phyloP scores from a whole-genome alignment of 2,888 invertebrate species.

The Quadriops clusia region DNA sequence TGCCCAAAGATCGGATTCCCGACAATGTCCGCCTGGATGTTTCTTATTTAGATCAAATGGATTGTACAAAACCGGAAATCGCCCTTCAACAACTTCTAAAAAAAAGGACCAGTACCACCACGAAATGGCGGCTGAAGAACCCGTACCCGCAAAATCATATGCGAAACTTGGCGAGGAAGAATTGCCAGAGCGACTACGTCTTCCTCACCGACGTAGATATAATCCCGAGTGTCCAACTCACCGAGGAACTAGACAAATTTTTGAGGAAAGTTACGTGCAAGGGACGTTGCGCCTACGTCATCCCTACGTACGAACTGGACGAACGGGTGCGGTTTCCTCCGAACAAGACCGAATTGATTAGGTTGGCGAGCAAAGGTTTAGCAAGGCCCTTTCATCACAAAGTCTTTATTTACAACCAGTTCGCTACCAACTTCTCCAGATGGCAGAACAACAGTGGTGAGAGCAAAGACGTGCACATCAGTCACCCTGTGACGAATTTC shows the following conservation, averaged over 20 bases:
- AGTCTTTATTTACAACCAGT: slow-evolving; percentile 86
- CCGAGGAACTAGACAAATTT: slow-evolving; percentile 58
- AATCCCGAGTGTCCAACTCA: slow-evolving; percentile 65
- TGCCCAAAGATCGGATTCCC: slow-evolving; percentile 46
- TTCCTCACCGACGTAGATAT: slow-evolving; percentile 84
- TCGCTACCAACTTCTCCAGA: slow-evolving; percentile 75
- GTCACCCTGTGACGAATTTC: slow-evolving; percentile 75
- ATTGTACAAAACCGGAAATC: slow-evolving; percentile 59
- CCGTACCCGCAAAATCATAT: slow-evolving; percentile 85
- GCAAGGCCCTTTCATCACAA: slow-evolving; percentile 85
- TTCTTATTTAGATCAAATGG: slow-evolving; percentile 30
- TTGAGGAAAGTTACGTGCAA: slow-evolving; percentile 42
- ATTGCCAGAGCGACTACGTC: slow-evolving; percentile 68
- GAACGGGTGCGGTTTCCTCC: slow-evolving; percentile 64
- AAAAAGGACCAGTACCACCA: slow-evolving; percentile 48
- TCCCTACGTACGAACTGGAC: slow-evolving; percentile 83
- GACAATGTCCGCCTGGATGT: slow-evolving; percentile 26
- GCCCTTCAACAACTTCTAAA: slow-evolving; percentile 48
- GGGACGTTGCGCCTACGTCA: slow-evolving; percentile 69
- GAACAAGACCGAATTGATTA: slow-evolving; percentile 67
- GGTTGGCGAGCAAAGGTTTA: slow-evolving; percentile 64
- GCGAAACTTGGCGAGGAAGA: slow-evolving; percentile 74
- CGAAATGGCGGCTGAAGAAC: slow-evolving; percentile 61
- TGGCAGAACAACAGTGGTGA: slow-evolving; percentile 52
- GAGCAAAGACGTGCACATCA: slow-evolving; percentile 54